phyloP scores from a whole-genome alignment of 1,140 invertebrate species.

The Phocides pigmalion region DNA sequence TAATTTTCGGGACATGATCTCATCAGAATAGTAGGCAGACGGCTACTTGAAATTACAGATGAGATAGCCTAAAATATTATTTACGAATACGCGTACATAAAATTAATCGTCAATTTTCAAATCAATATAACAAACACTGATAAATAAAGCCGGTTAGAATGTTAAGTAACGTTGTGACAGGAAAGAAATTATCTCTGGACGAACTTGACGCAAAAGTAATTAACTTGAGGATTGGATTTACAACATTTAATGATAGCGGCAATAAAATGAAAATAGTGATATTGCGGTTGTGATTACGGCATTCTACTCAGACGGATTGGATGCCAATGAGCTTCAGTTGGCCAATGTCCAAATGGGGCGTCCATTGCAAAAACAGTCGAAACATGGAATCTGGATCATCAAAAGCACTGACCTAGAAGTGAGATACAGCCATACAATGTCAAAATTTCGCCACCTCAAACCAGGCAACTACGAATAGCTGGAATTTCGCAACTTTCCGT shows the following conservation, averaged over 20 bases:
- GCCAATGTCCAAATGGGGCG: conserved; percentile 33
- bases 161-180: conserved; percentile 16
- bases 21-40: conserved; percentile 13
- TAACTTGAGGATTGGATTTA: conserved; percentile 26
- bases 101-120: conserved; percentile 8
- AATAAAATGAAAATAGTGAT: conserved; percentile 30
- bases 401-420: conserved; percentile 35
- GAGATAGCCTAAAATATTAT: not conserved
- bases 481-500: conserved; percentile 26
- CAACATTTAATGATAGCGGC: conserved; percentile 20
- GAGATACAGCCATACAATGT: conserved; percentile 33
- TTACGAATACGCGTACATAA: not conserved
- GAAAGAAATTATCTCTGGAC: conserved; percentile 26
- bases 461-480: conserved; percentile 12
- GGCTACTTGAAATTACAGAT: conserved; percentile 27
- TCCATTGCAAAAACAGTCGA: conserved; percentile 32
- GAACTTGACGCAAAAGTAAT: conserved; percentile 24
- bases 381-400: conserved; percentile 29
- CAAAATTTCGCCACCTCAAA: conserved; percentile 30
- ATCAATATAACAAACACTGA: not conserved
- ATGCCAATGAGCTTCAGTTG: conserved; percentile 33
- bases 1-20: conserved; percentile 32
- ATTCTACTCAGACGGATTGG: conserved; percentile 30
- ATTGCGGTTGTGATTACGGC: conserved; percentile 27
- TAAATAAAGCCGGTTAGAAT: conserved; percentile 9